A percentile compares a stretch with the other conserved stretches of the same genome.
These are phyloP conservation scores for Heliconius himera DNA, from an alignment of 1,140 invertebrate genomes.

Conservation along the genomic window DNA sequence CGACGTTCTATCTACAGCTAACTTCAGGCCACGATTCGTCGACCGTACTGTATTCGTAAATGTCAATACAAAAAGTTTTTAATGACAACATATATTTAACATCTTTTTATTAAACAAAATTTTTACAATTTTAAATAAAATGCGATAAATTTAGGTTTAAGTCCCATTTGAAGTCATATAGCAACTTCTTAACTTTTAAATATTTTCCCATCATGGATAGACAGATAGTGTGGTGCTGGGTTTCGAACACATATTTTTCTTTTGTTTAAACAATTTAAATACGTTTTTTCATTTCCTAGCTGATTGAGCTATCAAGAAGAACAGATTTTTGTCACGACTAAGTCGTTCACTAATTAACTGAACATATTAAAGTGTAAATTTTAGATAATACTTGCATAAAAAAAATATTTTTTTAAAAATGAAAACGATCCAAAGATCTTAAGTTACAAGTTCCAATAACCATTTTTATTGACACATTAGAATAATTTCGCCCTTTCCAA, in stretches of 20 bases:
- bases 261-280: no score
- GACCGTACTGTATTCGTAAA: no score
- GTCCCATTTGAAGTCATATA: no score
- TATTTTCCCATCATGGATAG: no score
- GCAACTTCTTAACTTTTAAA: no score
- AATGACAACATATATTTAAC: no score
- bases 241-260: no score
- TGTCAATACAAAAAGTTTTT: no score
- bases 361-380: not conserved
- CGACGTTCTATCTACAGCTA: no score
- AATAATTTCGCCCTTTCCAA: not conserved
- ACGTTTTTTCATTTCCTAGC: not conserved
- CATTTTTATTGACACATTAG: conserved; percentile 8
- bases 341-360: not conserved
- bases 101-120: no score
- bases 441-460: not conserved
- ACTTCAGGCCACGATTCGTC: no score
- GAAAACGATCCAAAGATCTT: not conserved
- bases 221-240: no score
- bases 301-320: not conserved
- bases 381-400: not conserved
- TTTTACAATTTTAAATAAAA: not conserved
- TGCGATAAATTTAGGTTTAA: not conserved
- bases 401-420: not conserved
- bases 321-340: not conserved